phyloP scores from a whole-genome alignment of 2,113 vertebrate species.

The Tursiops truncatus region DNA sequence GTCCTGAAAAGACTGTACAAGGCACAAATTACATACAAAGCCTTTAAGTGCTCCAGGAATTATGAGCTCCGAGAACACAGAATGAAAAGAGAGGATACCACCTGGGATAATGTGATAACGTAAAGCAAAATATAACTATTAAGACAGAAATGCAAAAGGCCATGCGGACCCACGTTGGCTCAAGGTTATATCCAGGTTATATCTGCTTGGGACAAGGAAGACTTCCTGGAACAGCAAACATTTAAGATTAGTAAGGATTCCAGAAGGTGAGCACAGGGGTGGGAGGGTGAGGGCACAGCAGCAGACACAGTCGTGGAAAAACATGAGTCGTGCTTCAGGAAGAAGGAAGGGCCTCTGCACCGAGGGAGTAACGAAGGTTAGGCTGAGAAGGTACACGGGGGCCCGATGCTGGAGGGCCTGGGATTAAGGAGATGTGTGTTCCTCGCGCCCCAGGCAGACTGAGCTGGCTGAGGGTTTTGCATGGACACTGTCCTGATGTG shows the following conservation, averaged over 20 bases:
- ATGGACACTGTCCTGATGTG: background rate
- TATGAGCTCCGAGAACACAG: background rate
- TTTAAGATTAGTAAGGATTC: background rate
- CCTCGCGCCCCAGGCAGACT: background rate
- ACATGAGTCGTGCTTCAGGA: background rate
- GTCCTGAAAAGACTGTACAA: constrained; percentile 7
- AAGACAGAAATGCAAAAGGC: background rate
- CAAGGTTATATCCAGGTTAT: background rate
- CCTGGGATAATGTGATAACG: background rate
- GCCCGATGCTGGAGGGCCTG: background rate
- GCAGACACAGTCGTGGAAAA: background rate
- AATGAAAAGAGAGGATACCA: background rate
- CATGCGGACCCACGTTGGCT: no score
- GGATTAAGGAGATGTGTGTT: background rate
- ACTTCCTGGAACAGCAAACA: background rate
- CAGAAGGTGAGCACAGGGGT: background rate
- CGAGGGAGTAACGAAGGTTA: background rate
- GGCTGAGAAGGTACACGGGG: background rate
- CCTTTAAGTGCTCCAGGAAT: background rate
- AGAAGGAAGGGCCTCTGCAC: background rate
- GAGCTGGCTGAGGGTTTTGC: background rate
- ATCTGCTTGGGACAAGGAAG: background rate
- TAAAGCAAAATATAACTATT: background rate
- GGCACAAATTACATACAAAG: background rate
- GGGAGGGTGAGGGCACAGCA: background rate